Base-by-base conservation (phyloP, 2,797 vertebrate species). In the Cynodonichthys magdalenae region DNA sequence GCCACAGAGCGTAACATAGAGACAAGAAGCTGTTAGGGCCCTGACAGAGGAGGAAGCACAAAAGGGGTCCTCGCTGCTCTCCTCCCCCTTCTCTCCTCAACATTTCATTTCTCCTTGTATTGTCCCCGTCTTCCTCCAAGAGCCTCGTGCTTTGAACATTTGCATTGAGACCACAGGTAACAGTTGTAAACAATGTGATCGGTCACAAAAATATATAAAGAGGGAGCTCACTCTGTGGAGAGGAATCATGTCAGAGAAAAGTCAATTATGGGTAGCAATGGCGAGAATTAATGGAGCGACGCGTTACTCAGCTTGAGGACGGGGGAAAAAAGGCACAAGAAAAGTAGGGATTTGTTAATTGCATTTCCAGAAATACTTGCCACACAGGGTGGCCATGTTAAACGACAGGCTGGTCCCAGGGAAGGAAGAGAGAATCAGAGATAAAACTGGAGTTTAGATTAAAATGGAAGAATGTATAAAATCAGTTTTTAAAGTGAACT, bases 181-280 rank as follows among this genome's bases (percentile, higher is more conserved):
- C 55, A 66, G 74, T 70, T 90, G 87, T 90, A 89, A 92, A 91
- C 85, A 82, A 83, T 73, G 83, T 87, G 85, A 87, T 79, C 79
- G 66, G 54, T 89, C 75, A 69, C 77, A 84, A 87, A 91, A 84
- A 86, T 88, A 89, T 86, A 87, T 89, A 89, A 87, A 89, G 86
- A 88, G 77, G 80, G 82, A 80, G 84, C 79, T 91, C 85, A 83
- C 82, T 91, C 83, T 80, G 69, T 70, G 79, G 85, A 91, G 90
- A 85, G 87, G 88, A 92, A 91, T 93, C 90, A 89, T 93, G 91
- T 93, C 89, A 87, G 88, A 90, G 90, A 92, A 93, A 94, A 94
- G 92, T 93, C 92, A 94, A 93, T 93, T 92, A 93, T 81, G 82
- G 87, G 74, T 72, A 73, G 86, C 90, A 77, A 91, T 86, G 90